phyloP scores from a whole-genome alignment of 2,113 vertebrate genomes.

The Thunnus thynnus region DNA sequence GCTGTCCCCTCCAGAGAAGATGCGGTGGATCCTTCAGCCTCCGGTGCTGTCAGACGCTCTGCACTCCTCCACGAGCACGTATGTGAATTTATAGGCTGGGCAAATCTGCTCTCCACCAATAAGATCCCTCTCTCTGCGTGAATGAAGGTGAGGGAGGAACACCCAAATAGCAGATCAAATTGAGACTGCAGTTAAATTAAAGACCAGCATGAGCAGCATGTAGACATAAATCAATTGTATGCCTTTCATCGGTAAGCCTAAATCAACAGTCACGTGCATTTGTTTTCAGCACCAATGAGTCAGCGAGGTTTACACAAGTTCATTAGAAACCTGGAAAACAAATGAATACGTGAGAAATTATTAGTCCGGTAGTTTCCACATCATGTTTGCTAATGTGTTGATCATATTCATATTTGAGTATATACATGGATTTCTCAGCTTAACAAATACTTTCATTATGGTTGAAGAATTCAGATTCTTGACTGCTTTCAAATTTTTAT shows the following conservation, averaged over 20 bases:
- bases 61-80: rapidly evolving
- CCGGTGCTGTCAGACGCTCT: background rate
- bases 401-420: too few relatives aligned
- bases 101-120: slow-evolving; percentile 16
- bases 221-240: slow-evolving; percentile 9
- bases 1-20: background rate
- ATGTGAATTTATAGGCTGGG: slow-evolving; percentile 19
- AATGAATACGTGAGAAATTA: too few relatives aligned
- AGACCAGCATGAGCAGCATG: slow-evolving; percentile 1
- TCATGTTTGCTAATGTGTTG: too few relatives aligned
- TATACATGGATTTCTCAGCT: too few relatives aligned
- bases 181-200: background rate
- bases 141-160: background rate
- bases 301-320: background rate
- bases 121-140: background rate
- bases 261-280: slow-evolving; percentile 7
- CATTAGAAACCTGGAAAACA: background rate
- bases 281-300: slow-evolving; percentile 8
- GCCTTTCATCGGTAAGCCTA: slow-evolving; percentile 2
- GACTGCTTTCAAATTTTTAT: too few relatives aligned
- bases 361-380: background rate
- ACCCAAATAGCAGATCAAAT: background rate
- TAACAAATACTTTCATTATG: too few relatives aligned
- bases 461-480: too few relatives aligned
- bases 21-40: rapidly evolving